Conservation (phyloP, 2,113 vertebrate species). For the Halcyon senegalensis region DNA sequence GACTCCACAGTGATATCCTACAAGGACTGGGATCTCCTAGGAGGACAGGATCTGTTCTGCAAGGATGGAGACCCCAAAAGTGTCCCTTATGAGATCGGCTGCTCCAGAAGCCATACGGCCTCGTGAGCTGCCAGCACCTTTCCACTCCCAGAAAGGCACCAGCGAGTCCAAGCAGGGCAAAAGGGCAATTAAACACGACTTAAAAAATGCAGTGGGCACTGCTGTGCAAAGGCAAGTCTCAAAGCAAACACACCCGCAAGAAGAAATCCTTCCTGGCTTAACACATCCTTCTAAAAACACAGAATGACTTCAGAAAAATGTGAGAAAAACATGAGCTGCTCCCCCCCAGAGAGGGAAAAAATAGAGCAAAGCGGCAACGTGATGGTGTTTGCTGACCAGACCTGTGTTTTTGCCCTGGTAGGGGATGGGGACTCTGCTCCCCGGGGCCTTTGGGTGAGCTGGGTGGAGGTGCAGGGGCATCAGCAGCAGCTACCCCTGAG, state of each 20-base stretch:
- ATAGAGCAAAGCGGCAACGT: not conserved
- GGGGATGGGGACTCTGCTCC: not conserved
- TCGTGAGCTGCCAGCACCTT: not conserved
- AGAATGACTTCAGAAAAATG: conserved; percentile 17
- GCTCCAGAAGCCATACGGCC: not conserved
- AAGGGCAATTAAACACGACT: not conserved
- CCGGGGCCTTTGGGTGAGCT: not conserved
- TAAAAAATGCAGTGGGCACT: not conserved
- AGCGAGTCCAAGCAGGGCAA: not conserved
- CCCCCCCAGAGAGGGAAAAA: not conserved
- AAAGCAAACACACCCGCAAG: fast-evolving
- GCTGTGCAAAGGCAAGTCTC: not conserved
- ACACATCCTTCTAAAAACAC: not conserved
- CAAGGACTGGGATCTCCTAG: not conserved
- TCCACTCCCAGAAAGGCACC: not conserved
- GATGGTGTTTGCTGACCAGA: not conserved
- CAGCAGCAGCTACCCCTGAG: not conserved
- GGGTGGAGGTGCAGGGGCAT: fast-evolving
- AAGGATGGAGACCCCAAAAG: not conserved
- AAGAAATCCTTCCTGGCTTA: conserved; percentile 17
- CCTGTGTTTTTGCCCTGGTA: not conserved
- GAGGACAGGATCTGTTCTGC: not conserved
- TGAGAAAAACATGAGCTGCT: conserved; percentile 25
- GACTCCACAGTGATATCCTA: too few species aligned
- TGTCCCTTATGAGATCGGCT: not conserved